phyloP scores from a whole-genome alignment of 2,888 invertebrate genomes.

The Papilio gigon region DNA sequence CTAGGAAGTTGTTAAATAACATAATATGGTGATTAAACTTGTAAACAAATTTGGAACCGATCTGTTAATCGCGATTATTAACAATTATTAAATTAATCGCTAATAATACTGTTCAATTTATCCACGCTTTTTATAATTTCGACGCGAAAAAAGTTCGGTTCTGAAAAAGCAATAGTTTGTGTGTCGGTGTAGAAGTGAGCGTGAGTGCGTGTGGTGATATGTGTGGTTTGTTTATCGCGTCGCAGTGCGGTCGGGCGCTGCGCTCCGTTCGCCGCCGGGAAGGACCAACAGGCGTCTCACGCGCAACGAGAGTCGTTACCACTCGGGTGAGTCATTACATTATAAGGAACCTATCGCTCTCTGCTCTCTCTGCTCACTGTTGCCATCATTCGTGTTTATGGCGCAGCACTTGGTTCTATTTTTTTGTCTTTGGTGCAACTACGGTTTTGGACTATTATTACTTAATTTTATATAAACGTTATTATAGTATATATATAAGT shows the following conservation, averaged over 20 bases:
- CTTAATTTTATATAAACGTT: no score
- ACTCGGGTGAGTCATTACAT: slow-evolving; percentile 91
- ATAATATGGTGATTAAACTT: slow-evolving; percentile 51
- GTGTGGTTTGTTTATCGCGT: slow-evolving; percentile 80
- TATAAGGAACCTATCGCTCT: slow-evolving; percentile 55
- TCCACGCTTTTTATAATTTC: neutral
- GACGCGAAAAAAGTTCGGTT: slow-evolving; percentile 48
- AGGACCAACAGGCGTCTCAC: slow-evolving; percentile 94
- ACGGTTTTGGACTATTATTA: neutral
- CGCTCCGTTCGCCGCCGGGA: slow-evolving; percentile 83
- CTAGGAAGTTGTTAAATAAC: slow-evolving; percentile 26
- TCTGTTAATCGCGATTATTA: slow-evolving; percentile 37
- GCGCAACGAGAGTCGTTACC: slow-evolving; percentile 96
- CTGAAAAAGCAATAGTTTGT: slow-evolving; percentile 48
- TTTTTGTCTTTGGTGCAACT: slow-evolving; percentile 42
- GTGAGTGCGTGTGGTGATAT: slow-evolving; percentile 61
- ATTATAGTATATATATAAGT: neutral
- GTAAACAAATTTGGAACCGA: slow-evolving; percentile 56
- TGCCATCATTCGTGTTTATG: slow-evolving; percentile 53
- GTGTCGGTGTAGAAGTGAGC: slow-evolving; percentile 54
- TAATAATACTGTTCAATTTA: neutral
- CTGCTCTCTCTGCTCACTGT: slow-evolving; percentile 53
- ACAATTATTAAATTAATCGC: neutral
- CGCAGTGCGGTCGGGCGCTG: slow-evolving; percentile 80
- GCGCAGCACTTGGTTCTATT: slow-evolving; percentile 47